Evolutionary conservation across 1,140 invertebrate genomes (phyloP).

Genomic region (Bombyx mori): DNA sequence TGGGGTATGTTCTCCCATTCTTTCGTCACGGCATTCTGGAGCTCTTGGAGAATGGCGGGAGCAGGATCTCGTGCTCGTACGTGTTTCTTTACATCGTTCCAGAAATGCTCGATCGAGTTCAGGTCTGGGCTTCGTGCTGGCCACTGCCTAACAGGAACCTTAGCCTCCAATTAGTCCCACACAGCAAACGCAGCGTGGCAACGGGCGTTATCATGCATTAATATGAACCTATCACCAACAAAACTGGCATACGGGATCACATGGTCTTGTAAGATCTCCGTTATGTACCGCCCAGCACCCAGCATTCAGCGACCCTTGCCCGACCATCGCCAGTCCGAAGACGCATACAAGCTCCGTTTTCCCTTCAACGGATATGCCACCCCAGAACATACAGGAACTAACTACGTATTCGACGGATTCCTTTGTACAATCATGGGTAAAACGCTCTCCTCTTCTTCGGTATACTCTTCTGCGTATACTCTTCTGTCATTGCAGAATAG

Average conservation of each 20-base stretch:
- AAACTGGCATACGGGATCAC: conserved; percentile 10
- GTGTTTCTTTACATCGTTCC: conserved; percentile 13
- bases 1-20: conserved; percentile 20
- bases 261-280: conserved; percentile 4
- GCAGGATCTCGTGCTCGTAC: conserved; percentile 7
- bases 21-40: conserved; percentile 11
- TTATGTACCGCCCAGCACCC: conserved; percentile 6
- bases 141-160: conserved; percentile 2
- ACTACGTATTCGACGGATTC: conserved; percentile 14
- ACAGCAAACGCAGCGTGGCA: conserved; percentile 11
- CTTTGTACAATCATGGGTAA: conserved; percentile 10
- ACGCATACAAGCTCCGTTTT: conserved; percentile 17
- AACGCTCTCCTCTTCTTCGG: conserved; percentile 11
- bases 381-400: conserved; percentile 15
- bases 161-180: conserved; percentile 12
- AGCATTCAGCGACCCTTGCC: background rate
- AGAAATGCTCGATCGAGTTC: conserved; percentile 14
- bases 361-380: conserved; percentile 10
- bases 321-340: conserved; percentile 7
- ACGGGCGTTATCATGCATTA: conserved; percentile 22
- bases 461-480: conserved; percentile 8
- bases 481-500: conserved; percentile 20
- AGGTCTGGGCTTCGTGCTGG: conserved; percentile 9
- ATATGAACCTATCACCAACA: conserved; percentile 12
- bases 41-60: conserved; percentile 7